Conservation (phyloP, 2,888 invertebrate species). For the Villa cingulata region DNA sequence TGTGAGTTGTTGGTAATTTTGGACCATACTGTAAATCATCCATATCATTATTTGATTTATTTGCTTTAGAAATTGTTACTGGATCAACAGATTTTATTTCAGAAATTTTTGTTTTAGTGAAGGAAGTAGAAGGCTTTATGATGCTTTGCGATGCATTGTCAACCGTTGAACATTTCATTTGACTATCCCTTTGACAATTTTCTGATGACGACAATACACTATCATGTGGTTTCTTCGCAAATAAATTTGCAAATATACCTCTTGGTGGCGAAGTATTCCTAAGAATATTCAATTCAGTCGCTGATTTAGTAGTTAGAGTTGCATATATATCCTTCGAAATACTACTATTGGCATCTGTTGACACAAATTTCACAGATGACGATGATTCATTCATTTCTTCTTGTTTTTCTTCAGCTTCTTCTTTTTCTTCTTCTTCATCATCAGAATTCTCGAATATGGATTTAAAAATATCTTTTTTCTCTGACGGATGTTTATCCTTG, state of each 20-base stretch:
- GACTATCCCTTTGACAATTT: neutral
- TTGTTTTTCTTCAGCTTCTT: constrained; percentile 21
- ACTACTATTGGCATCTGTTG: constrained; percentile 12
- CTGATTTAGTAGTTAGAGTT: constrained; percentile 22
- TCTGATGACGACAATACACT: neutral
- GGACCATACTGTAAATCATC: constrained; percentile 6
- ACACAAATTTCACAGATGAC: too few relatives aligned
- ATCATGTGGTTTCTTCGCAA: constrained; percentile 7
- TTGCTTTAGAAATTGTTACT: neutral
- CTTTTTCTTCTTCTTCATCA: constrained; percentile 44
- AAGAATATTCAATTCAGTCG: constrained; percentile 41
- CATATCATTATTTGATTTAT: neutral
- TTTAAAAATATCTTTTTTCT: constrained; percentile 70
- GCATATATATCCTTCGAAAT: constrained; percentile 21
- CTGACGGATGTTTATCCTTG: constrained; percentile 35
- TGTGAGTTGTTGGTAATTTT: neutral
- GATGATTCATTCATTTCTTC: constrained; percentile 24
- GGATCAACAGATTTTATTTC: neutral
- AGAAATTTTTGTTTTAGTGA: too few relatives aligned
- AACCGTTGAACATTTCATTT: too few relatives aligned
- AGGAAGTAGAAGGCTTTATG: too few relatives aligned
- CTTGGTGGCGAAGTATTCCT: constrained; percentile 55
- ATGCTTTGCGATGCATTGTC: too few relatives aligned
- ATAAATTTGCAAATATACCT: constrained; percentile 45
- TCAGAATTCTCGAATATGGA: constrained; percentile 77